Conservation (phyloP, 2,888 invertebrate genomes). For the Cerastoderma edule region DNA sequence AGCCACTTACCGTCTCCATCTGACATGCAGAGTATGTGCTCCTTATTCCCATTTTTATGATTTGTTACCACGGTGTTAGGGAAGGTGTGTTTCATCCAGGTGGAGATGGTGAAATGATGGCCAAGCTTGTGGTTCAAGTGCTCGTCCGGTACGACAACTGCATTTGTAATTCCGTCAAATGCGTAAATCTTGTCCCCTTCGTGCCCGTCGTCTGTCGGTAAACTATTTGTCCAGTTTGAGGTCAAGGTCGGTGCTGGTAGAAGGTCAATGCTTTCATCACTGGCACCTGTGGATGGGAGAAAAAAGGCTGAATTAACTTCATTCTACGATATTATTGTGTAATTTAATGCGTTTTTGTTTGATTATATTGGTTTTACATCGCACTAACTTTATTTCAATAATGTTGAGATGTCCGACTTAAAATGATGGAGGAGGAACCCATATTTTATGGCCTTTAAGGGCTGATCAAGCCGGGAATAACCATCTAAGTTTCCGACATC, state of each 20-base stretch:
- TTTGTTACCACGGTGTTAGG: slow-evolving; percentile 82
- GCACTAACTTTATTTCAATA: too few relatives aligned
- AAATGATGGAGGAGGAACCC: too few relatives aligned
- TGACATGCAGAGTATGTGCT: slow-evolving; percentile 97
- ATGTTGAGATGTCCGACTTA: too few relatives aligned
- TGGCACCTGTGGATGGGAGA: slow-evolving; percentile 87
- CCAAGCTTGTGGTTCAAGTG: slow-evolving; percentile 90
- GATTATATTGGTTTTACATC: too few relatives aligned
- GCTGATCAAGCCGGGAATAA: too few relatives aligned
- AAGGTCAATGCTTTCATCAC: slow-evolving; percentile 93
- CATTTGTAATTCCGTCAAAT: slow-evolving; percentile 96
- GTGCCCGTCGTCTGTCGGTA: slow-evolving; percentile 92
- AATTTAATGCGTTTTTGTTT: too few relatives aligned
- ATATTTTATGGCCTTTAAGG: too few relatives aligned
- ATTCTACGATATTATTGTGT: too few relatives aligned
- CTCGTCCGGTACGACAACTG: slow-evolving; percentile 86
- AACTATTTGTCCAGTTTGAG: slow-evolving; percentile 91
- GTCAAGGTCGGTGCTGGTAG: slow-evolving; percentile 91
- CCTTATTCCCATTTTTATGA: slow-evolving; percentile 88
- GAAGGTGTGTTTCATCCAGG: slow-evolving; percentile 96
- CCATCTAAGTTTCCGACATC: too few relatives aligned
- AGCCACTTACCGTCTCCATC: slow-evolving; percentile 96
- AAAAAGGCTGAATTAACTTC: too few relatives aligned
- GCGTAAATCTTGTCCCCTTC: slow-evolving; percentile 96
- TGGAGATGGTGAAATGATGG: slow-evolving; percentile 94